phyloP scores from a whole-genome alignment of 2,888 invertebrate species.

The Ochropleura leucogaster region DNA sequence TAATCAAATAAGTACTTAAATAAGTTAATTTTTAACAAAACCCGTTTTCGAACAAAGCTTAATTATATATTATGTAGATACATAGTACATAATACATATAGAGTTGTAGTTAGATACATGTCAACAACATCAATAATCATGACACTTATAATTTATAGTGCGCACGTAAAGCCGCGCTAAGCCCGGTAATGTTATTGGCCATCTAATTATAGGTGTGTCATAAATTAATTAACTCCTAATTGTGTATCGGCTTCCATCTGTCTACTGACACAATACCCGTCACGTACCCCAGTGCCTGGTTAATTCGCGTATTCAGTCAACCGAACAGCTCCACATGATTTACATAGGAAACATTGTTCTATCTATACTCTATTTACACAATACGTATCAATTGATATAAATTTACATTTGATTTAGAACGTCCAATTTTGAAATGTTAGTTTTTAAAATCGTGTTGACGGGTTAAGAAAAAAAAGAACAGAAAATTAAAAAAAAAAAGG shows the following conservation, averaged over 20 bases:
- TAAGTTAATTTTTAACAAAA: constrained; percentile 7
- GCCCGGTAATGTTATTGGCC: constrained; percentile 76
- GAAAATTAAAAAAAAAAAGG: background rate
- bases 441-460: constrained; percentile 13
- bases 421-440: constrained; percentile 38
- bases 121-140: constrained; percentile 60
- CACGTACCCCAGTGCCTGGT: constrained; percentile 65
- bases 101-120: background rate
- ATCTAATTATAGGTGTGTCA: constrained; percentile 82
- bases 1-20: background rate
- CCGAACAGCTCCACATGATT: constrained; percentile 67
- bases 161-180: constrained; percentile 73
- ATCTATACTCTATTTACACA: constrained; percentile 51
- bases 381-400: constrained; percentile 63
- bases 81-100: background rate
- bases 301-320: constrained; percentile 70
- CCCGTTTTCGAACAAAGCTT: background rate
- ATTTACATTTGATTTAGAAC: constrained; percentile 60
- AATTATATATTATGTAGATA: background rate
- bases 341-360: constrained; percentile 67
- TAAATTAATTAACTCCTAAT: constrained; percentile 88
- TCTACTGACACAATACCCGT: constrained; percentile 63
- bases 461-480: too few relatives aligned
- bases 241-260: constrained; percentile 79
- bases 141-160: constrained; percentile 71